Evolutionary conservation across 2,888 invertebrate genomes (phyloP).

Genomic region (Erebia aethiops): DNA sequence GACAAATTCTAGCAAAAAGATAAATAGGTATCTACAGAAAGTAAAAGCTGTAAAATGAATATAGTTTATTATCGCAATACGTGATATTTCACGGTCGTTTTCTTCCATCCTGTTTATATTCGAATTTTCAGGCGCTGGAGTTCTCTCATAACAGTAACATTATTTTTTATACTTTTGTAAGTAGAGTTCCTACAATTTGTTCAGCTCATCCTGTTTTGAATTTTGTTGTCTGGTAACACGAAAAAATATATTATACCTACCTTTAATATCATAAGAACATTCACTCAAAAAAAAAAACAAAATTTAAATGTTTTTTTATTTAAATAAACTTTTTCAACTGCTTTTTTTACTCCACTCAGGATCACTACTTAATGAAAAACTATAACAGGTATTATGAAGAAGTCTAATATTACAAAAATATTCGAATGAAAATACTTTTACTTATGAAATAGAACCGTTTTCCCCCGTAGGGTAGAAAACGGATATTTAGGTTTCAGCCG

Average conservation of each 20-base stretch:
- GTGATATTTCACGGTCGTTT: slow-evolving; percentile 34
- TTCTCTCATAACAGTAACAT: slow-evolving; percentile 42
- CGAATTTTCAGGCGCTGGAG: slow-evolving; percentile 40
- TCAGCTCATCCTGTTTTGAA: slow-evolving; percentile 35
- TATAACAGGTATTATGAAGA: too few species aligned
- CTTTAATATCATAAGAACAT: neutral
- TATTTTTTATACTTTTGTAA: slow-evolving; percentile 45
- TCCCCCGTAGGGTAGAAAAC: too few species aligned
- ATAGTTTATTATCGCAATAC: slow-evolving; percentile 25
- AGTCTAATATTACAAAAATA: too few species aligned
- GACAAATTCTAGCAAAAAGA: slow-evolving; percentile 11
- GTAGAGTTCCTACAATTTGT: slow-evolving; percentile 44
- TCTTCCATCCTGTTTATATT: slow-evolving; percentile 37
- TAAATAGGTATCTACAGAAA: slow-evolving; percentile 15
- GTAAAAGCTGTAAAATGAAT: slow-evolving; percentile 21
- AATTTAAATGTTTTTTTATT: too few species aligned
- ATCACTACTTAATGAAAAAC: too few species aligned
- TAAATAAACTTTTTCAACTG: too few species aligned
- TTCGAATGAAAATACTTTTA: too few species aligned
- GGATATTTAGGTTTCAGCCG: too few species aligned
- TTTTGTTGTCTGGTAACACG: slow-evolving; percentile 25
- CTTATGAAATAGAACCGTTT: too few species aligned
- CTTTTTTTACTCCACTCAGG: neutral
- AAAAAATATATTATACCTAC: neutral
- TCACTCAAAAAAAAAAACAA: neutral